These are phyloP conservation scores for Embiotoca jacksoni DNA, from an alignment of 2,113 vertebrate genomes.

Conservation along the genomic window DNA sequence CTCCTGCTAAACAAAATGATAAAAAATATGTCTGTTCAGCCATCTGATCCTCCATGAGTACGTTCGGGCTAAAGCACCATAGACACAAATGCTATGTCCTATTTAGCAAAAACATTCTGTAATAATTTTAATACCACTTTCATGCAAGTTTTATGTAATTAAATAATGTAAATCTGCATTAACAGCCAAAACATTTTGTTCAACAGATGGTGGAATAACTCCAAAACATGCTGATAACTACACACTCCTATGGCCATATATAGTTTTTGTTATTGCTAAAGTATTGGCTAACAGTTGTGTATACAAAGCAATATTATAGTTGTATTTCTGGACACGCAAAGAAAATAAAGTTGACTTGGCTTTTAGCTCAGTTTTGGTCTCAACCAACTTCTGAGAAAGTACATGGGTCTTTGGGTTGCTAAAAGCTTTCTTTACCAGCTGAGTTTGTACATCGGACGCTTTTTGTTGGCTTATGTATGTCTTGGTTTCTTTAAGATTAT, in stretches of 20 bases:
- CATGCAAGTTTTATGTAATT: neutral
- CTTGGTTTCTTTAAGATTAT: neutral
- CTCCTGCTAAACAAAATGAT: constrained; percentile 8
- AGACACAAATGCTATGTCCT: neutral
- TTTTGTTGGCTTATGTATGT: neutral
- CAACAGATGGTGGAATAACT: neutral
- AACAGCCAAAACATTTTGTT: neutral
- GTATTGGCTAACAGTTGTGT: neutral
- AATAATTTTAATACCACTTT: neutral
- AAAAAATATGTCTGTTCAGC: neutral
- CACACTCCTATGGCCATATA: too few species aligned
- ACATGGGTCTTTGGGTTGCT: neutral
- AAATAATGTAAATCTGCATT: neutral
- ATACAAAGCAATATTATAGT: neutral
- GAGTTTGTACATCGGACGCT: neutral
- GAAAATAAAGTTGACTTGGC: too few species aligned
- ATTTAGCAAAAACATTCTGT: neutral
- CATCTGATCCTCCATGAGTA: neutral
- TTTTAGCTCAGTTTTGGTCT: constrained; percentile 5
- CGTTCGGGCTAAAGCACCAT: neutral
- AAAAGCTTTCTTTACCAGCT: neutral
- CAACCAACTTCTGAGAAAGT: neutral
- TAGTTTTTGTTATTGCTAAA: neutral
- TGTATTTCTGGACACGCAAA: too few species aligned
- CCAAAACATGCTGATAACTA: neutral